These are phyloP conservation scores for Protobothrops flavoviridis DNA, from an alignment of 2,113 vertebrate genomes.

Conservation along the genomic window DNA sequence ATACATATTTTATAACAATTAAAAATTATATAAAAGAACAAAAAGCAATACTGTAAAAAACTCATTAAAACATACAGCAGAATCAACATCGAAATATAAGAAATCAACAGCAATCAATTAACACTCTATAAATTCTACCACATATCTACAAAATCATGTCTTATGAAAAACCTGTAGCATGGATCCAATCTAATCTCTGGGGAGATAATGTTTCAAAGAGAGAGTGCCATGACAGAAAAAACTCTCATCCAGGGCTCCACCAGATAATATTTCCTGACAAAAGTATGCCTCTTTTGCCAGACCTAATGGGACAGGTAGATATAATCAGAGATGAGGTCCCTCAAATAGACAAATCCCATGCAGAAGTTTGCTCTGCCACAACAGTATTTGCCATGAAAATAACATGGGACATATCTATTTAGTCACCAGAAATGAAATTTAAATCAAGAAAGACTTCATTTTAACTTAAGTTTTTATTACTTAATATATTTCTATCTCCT, in stretches of 20 bases:
- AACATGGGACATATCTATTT: neutral
- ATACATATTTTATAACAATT: neutral
- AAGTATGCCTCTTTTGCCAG: neutral
- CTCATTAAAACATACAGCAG: neutral
- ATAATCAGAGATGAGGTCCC: neutral
- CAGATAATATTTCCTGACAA: neutral
- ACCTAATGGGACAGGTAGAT: neutral
- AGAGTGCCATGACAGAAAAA: neutral
- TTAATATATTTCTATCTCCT: conserved; percentile 2
- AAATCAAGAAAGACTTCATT: neutral
- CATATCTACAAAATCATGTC: neutral
- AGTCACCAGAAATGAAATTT: neutral
- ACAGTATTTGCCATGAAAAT: neutral
- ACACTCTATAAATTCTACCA: neutral
- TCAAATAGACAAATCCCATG: neutral
- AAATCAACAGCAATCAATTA: neutral
- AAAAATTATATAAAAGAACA: neutral
- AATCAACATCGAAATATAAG: neutral
- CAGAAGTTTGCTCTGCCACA: neutral
- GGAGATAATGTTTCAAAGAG: neutral
- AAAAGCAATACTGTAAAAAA: neutral
- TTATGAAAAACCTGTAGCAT: neutral
- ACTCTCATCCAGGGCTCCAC: neutral
- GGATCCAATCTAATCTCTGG: neutral
- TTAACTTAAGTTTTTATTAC: neutral